Conservation (phyloP, 2,797 vertebrate genomes). For the Triplophysa bombifrons region DNA sequence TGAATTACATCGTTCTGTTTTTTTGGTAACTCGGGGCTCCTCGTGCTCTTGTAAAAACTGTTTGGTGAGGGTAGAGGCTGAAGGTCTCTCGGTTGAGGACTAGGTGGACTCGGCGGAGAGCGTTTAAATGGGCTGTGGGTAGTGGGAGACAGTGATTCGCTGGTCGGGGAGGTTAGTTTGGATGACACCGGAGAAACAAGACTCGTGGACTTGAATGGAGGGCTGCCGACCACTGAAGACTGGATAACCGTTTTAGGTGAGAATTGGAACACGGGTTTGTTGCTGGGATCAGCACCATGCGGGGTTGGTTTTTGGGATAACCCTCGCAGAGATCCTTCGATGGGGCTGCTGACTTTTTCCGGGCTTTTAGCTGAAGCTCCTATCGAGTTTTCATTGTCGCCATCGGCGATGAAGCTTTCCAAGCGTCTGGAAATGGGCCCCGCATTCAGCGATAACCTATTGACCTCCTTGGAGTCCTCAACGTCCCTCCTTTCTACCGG, state of each 20-base stretch:
- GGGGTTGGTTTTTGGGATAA: slow-evolving; percentile 59
- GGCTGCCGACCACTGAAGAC: slow-evolving; percentile 42
- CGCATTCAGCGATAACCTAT: slow-evolving; percentile 77
- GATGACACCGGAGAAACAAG: slow-evolving; percentile 56
- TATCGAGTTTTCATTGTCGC: slow-evolving; percentile 77
- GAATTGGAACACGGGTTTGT: slow-evolving; percentile 58
- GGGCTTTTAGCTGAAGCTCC: slow-evolving; percentile 68
- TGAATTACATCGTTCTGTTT: slow-evolving; percentile 52
- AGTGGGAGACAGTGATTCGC: slow-evolving; percentile 56
- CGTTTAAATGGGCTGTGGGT: slow-evolving; percentile 60
- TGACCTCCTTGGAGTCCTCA: slow-evolving; percentile 65
- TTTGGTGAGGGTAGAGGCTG: slow-evolving; percentile 60
- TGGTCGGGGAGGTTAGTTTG: slow-evolving; percentile 61
- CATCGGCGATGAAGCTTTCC: slow-evolving; percentile 83
- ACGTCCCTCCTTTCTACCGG: slow-evolving; percentile 66
- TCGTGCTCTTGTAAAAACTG: slow-evolving; percentile 60
- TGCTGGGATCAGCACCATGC: slow-evolving; percentile 46
- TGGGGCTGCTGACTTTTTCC: slow-evolving; percentile 57
- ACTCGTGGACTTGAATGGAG: slow-evolving; percentile 58
- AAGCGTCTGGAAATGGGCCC: slow-evolving; percentile 89
- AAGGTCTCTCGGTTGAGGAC: slow-evolving; percentile 64
- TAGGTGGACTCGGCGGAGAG: slow-evolving; percentile 58
- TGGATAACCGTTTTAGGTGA: background rate
- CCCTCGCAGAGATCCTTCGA: slow-evolving; percentile 63
- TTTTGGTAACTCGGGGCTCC: slow-evolving; percentile 59